Evolutionary conservation across 2,113 vertebrate genomes (phyloP), one percentile per base, ranked within the genome.

Genomic region (Sinocyclocheilus anophthalmus): DNA sequence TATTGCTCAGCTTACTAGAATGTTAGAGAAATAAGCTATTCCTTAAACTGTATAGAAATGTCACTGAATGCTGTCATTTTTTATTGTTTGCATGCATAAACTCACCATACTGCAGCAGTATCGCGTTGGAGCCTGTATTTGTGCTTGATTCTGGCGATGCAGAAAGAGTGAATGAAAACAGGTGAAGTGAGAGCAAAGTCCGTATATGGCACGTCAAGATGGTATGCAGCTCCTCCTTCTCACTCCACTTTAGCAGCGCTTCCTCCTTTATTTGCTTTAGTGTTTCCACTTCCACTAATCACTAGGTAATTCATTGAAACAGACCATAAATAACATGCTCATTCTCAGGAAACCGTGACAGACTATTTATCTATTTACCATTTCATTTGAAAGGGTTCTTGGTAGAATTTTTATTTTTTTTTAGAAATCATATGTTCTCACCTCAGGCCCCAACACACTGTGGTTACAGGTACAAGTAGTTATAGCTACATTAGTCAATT

Each of bases 91-190:
- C 2, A 55, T 59, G 33, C 20, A 61, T 79, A 82, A 37, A 53
- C 80, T 82, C 63, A 82, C 80, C 80, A 82, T 82, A 53, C 18
- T 82, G 42, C 24, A 70, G 80, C 45, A 81, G 37, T 81, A 39
- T 39, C 13, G 5, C 5, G n/a, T 12, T 69, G n/a, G 10, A 48
- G n/a, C 14, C 16, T 69, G n/a, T 18, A 3, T 67, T 50, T 48
- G 37, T 30, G 24, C 16, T 65, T 67, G 79, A 48, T 20, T 48
- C 42, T 5, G 14, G 20, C 10, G 3, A 67, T 50, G 24, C 4
- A 33, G 33, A 65, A 48, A 42, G 37, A 81, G n/a, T 20, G n/a
- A 81, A 30, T 24, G 7, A 63, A 67, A 65, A 80, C 3, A 67
- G 14, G 57, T 42, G 30, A 80, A 39, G 20, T 42, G 22, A 63